These are phyloP conservation scores for Burhinus bistriatus DNA, from an alignment of 2,113 vertebrate genomes.

Conservation along the genomic window DNA sequence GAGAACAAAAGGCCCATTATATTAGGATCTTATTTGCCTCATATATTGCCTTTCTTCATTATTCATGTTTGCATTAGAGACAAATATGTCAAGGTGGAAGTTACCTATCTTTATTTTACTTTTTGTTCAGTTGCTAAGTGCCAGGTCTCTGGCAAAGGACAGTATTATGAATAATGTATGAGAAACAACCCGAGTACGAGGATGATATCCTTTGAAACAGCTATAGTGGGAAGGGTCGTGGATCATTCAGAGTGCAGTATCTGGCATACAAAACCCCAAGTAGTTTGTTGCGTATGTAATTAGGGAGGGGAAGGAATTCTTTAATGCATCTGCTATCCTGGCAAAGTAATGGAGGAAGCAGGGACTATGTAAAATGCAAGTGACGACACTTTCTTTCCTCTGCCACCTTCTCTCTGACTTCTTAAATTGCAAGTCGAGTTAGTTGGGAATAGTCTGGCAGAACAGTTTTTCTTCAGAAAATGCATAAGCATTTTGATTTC, in stretches of 20 bases:
- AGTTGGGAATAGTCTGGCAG: neutral
- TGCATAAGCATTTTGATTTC: neutral
- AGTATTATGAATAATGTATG: neutral
- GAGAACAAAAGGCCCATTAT: neutral
- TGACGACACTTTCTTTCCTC: neutral
- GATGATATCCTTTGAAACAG: neutral
- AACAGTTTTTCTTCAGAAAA: neutral
- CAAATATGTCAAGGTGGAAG: neutral
- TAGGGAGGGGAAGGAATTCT: neutral
- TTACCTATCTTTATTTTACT: slow-evolving; percentile 16
- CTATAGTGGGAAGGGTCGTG: neutral
- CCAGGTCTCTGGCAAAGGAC: neutral
- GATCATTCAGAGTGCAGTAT: neutral
- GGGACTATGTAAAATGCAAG: neutral
- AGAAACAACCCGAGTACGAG: neutral
- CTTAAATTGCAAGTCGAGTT: neutral
- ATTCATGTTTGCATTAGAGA: slow-evolving; percentile 26
- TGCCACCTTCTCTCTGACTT: neutral
- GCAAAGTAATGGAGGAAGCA: neutral
- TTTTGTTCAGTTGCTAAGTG: neutral
- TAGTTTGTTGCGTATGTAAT: neutral
- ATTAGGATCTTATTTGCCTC: neutral
- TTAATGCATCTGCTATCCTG: neutral
- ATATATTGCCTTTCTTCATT: slow-evolving; percentile 18
- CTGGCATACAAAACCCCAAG: neutral